Conservation (phyloP, 2,888 invertebrate species). For the Caenorhabditis auriculariae region DNA sequence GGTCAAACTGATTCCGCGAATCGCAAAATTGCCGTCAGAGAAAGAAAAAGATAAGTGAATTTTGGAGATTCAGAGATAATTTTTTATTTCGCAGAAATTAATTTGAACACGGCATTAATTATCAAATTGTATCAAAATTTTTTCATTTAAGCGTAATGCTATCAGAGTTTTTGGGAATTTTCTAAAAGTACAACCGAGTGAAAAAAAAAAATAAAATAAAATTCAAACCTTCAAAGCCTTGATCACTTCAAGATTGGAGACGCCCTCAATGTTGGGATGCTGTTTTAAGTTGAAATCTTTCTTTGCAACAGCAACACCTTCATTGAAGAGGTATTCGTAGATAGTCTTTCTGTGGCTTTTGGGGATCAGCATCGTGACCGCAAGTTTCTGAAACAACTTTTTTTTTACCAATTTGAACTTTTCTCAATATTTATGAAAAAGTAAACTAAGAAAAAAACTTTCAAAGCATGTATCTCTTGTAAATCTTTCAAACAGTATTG, state of each 20-base stretch:
- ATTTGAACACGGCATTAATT: too few relatives aligned
- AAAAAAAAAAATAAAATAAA: not conserved
- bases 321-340: slow-evolving; percentile 80
- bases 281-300: slow-evolving; percentile 97
- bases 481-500: not conserved
- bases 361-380: slow-evolving; percentile 95
- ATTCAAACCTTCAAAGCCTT: slow-evolving; percentile 83
- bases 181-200: too few relatives aligned
- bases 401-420: too few relatives aligned
- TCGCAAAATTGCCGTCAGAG: too few relatives aligned
- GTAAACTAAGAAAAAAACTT: slow-evolving; percentile 1
- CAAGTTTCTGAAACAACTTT: slow-evolving; percentile 34
- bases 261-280: slow-evolving; percentile 89
- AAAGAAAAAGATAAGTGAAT: too few relatives aligned
- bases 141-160: not conserved
- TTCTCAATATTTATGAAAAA: not conserved
- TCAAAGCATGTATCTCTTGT: not conserved
- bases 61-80: too few relatives aligned
- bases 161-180: too few relatives aligned
- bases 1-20: too few relatives aligned
- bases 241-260: slow-evolving; percentile 96
- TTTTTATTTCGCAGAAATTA: too few relatives aligned
- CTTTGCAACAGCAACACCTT: slow-evolving; percentile 98
- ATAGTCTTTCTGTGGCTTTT: slow-evolving; percentile 94
- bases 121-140: too few relatives aligned